Evolutionary conservation across 2,797 vertebrate species (phyloP), one percentile per base, ranked within the genome.

Genomic region (Threskiornis aethiopicus): DNA sequence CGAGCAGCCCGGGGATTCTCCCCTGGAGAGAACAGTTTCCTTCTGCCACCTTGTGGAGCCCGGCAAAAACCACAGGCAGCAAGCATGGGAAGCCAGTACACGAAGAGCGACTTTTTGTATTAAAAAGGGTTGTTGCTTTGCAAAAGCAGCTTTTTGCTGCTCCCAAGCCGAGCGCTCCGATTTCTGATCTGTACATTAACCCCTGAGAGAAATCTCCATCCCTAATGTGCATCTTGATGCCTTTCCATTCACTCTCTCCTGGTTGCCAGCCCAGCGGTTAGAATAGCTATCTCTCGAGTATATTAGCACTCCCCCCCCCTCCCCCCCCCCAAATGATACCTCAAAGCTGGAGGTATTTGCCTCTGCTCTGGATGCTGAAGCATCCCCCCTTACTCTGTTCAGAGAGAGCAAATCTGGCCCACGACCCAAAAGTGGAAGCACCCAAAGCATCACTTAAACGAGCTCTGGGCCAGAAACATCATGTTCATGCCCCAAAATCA

Each of bases 31-130:
- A 64, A 25, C 55, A 15, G 92, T 75, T 96, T 75, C 67, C 52
- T 71, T 94, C 4, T 75, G 90, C 95, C 95, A 94, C 80, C 93
- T 86, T 35, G 90, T 67, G 93, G 93, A 66, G 4, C 2, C 31
- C 47, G 10, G 52, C 26, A 61, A 39, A 57, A 85, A 44, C 26
- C 15, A 79, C 87, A 88, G 33, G 29, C 91, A 75, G 47, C 22
- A 35, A 57, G 35, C 16, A 13, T 1, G 16, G 47, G n/a, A 66
- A 65, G n/a, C 8, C 17, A 5, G 58, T 15, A 1, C 25, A 4
- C 0, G 22, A 20, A 22, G 42, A 52, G 8, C 4, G 49, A 13
- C 14, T 28, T 16, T 29, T n/a, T n/a, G 2, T 19, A 8, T 9
- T 9, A 15, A 31, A 64, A 75, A 46, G 4, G 3, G 11, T 13